Percentiles rank a stretch among this genome's conserved stretches.
Conservation (phyloP, 2,888 invertebrate genomes). For the Andrena trimmerana region DNA sequence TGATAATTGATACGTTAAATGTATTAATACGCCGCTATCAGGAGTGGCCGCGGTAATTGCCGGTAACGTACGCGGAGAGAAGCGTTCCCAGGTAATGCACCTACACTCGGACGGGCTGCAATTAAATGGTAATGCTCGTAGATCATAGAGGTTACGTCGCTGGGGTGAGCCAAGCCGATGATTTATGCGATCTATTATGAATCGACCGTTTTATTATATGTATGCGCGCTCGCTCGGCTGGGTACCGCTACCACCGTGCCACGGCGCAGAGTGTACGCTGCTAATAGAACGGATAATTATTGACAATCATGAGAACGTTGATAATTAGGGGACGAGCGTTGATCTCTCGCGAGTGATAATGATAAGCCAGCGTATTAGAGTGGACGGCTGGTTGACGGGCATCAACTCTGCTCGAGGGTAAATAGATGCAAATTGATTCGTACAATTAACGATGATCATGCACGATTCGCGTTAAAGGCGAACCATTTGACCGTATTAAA, state of each 20-base stretch:
- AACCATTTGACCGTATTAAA: background rate
- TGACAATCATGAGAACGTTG: slow-evolving; percentile 42
- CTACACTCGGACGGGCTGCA: slow-evolving; percentile 8
- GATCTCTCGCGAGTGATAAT: slow-evolving; percentile 26
- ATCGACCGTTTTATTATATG: slow-evolving; percentile 21
- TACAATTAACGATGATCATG: slow-evolving; percentile 32
- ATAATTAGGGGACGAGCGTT: slow-evolving; percentile 41
- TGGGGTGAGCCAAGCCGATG: slow-evolving; percentile 34
- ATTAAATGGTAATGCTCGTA: slow-evolving; percentile 54
- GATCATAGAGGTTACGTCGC: slow-evolving; percentile 51
- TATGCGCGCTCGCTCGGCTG: background rate
- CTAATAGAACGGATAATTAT: slow-evolving; percentile 44
- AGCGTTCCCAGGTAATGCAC: slow-evolving; percentile 22
- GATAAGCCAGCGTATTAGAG: slow-evolving; percentile 30
- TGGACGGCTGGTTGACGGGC: slow-evolving; percentile 23
- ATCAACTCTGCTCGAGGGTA: slow-evolving; percentile 19
- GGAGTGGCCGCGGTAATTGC: slow-evolving; percentile 32
- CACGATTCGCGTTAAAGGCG: slow-evolving; percentile 24
- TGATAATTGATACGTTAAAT: slow-evolving; percentile 56
- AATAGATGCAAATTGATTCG: slow-evolving; percentile 52
- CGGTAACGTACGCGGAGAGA: slow-evolving; percentile 21
- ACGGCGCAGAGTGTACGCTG: background rate
- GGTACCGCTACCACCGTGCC: slow-evolving; percentile 10
- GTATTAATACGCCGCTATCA: slow-evolving; percentile 34
- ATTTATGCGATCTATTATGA: slow-evolving; percentile 47